Percentiles rank a stretch among this genome's conserved stretches.
phyloP scores from a whole-genome alignment of 2,113 vertebrate genomes.

The Chionodraco myersi region DNA sequence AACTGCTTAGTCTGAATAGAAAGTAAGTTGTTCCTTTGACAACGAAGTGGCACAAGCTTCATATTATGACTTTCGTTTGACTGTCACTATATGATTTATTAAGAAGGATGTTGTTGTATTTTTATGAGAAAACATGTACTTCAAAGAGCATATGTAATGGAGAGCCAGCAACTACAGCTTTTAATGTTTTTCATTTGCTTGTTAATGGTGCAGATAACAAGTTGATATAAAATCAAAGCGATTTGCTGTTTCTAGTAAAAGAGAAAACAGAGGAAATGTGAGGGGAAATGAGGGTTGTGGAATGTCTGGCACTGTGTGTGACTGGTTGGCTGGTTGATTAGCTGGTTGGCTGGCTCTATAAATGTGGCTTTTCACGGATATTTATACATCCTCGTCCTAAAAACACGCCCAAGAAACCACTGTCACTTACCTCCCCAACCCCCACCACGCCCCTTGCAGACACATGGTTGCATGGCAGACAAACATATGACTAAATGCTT shows the following conservation, averaged over 20 bases:
- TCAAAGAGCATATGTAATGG: constrained; percentile 66
- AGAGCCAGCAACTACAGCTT: constrained; percentile 28
- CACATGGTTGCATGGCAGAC: constrained; percentile 21
- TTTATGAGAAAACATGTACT: constrained; percentile 39
- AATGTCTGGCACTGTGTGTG: constrained; percentile 55
- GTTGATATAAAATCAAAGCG: constrained; percentile 60
- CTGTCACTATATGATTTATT: constrained; percentile 40
- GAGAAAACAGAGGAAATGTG: constrained; percentile 42
- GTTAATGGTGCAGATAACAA: constrained; percentile 60
- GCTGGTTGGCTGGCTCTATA: constrained; percentile 48
- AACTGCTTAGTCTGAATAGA: no score
- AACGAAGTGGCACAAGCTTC: no score
- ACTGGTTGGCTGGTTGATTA: constrained; percentile 46
- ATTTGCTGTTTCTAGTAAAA: constrained; percentile 40
- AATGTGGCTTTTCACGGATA: constrained; percentile 62
- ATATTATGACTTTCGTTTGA: background rate
- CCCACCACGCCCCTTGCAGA: constrained; percentile 9
- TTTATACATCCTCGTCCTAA: constrained; percentile 50
- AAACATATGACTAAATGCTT: constrained; percentile 18
- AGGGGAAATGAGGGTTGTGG: constrained; percentile 35
- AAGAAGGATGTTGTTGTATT: constrained; percentile 27
- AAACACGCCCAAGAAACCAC: constrained; percentile 41
- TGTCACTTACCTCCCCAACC: constrained; percentile 1
- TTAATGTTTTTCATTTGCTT: constrained; percentile 57
- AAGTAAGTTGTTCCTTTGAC: no score